Evolutionary conservation across 1,140 invertebrate species (phyloP).

Genomic region (Cepaea nemoralis): DNA sequence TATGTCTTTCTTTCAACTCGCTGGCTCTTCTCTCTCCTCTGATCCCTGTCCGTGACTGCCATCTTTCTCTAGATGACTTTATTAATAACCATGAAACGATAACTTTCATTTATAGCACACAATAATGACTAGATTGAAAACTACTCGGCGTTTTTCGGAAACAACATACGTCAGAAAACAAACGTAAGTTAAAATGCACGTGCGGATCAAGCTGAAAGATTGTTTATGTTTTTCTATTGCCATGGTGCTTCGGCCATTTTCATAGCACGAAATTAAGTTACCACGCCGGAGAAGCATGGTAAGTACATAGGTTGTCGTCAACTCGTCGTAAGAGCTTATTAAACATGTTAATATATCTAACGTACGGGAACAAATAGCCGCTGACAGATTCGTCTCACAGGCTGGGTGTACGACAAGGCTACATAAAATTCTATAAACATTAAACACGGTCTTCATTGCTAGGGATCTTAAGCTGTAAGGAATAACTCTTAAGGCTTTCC

Average conservation of each 20-base stretch:
- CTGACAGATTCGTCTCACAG: neutral
- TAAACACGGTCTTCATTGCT: constrained; percentile 7
- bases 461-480: neutral
- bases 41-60: too few species aligned
- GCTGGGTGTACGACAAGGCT: constrained; percentile 1
- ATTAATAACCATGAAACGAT: too few species aligned
- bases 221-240: constrained; percentile 7
- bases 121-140: too few species aligned
- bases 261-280: neutral
- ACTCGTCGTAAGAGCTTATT: neutral
- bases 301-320: neutral
- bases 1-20: too few species aligned
- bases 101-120: too few species aligned
- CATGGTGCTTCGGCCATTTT: neutral
- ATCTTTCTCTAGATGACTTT: too few species aligned
- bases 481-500: constrained; percentile 9
- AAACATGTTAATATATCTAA: neutral
- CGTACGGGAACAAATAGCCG: neutral
- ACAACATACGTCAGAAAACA: neutral
- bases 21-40: too few species aligned
- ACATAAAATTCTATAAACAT: constrained; percentile 20
- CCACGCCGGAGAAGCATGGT: neutral
- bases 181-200: neutral
- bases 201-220: neutral
- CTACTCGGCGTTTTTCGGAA: neutral